Evolutionary conservation across 2,888 invertebrate genomes (phyloP), one percentile per base, ranked within the genome.

Genomic region (Tipula confusa): DNA sequence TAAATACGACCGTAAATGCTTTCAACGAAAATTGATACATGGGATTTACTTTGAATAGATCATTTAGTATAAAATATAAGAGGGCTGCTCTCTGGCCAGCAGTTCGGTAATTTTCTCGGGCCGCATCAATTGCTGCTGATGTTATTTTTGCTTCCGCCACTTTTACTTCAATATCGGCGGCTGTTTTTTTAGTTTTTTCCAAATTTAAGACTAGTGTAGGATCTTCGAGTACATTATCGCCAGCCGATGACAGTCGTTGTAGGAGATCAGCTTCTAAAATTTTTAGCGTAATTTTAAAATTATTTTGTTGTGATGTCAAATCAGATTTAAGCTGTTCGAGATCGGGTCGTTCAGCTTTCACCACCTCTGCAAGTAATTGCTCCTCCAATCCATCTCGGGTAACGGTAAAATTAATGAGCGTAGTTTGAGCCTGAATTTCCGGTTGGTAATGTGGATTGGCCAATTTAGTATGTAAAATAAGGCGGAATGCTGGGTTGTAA

Each of bases 361-460:
- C 97, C 5, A 98, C 98, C 89, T 97, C 97, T 6, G 97, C 98
- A 29, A 98, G 89, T 13, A 98, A 90, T 88, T 98, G 98, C 87
- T 98, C 98, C 88, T 98, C 98, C 15, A 98, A 91, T 88, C 97
- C 98, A 88, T 98, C 97, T 87, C 93, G 93, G 0, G 98, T 98
- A 1, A 98, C 98, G 1, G 98, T 98, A 87, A 98, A 98, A 90
- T 98, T 98, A 85, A 98, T 97, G 15, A 98, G 92, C 0, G 98
- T 98, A 6, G 97, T 95, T 90, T 98, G 98, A 0, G 98, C 98
- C 89, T 98, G 98, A 93, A 98, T 96, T 90, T 98, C 98, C 0
- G 98, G 98, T 88, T 98, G 97, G 88, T 97, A 98, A 90, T 98
- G 98, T 0, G 98, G 98, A 90, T 98, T 98, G 0, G 96, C 97